Percentiles rank a stretch among this genome's conserved stretches.
Conservation (phyloP, 2,888 invertebrate species). For the Chromoteleia sp. region DNA sequence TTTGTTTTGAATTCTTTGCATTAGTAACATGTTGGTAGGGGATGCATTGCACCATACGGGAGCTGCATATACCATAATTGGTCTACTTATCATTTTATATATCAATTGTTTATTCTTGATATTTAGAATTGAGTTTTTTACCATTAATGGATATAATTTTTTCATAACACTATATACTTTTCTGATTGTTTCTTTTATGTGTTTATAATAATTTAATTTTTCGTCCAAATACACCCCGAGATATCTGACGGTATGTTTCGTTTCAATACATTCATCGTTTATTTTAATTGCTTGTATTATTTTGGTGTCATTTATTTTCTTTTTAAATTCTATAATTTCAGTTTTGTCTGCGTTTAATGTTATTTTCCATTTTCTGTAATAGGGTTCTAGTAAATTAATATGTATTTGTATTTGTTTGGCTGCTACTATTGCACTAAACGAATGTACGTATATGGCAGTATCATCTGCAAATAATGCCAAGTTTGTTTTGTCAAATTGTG, state of each 20-base stretch:
- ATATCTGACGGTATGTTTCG: constrained; percentile 63
- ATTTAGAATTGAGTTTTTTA: constrained; percentile 41
- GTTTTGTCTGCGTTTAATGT: constrained; percentile 56
- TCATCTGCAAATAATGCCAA: constrained; percentile 58
- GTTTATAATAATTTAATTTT: constrained; percentile 63
- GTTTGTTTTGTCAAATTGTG: constrained; percentile 57
- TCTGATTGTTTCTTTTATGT: constrained; percentile 61
- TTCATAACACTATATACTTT: constrained; percentile 65
- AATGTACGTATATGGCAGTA: constrained; percentile 51
- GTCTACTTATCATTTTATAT: constrained; percentile 67
- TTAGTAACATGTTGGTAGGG: background rate
- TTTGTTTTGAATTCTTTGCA: background rate
- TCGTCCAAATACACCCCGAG: constrained; percentile 70
- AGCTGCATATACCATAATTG: background rate
- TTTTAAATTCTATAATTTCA: constrained; percentile 47
- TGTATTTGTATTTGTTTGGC: constrained; percentile 65
- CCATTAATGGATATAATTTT: constrained; percentile 72
- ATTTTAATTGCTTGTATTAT: constrained; percentile 57
- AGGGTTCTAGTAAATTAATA: constrained; percentile 30
- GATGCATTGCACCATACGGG: background rate
- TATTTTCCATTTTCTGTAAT: constrained; percentile 55
- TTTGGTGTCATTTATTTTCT: constrained; percentile 38
- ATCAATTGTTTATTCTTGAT: constrained; percentile 72
- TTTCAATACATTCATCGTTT: background rate
- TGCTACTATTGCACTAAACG: constrained; percentile 55